Percentiles rank a stretch among this genome's conserved stretches.
These are phyloP conservation scores for Tipula helvola DNA, from an alignment of 2,888 invertebrate genomes.

Conservation along the genomic window DNA sequence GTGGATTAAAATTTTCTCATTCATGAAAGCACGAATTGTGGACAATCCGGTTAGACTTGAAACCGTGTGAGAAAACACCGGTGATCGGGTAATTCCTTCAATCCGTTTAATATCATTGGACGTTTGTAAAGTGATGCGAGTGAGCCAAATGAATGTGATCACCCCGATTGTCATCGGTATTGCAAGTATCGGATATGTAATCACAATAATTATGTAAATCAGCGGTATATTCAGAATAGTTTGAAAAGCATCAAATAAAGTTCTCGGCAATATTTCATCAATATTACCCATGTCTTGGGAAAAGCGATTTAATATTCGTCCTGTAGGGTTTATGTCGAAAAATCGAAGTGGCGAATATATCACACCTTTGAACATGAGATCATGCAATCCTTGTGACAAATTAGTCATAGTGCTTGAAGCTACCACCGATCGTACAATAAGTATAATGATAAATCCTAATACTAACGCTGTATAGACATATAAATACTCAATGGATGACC, in stretches of 20 bases:
- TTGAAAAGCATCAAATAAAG: conserved; percentile 51
- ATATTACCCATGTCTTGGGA: conserved; percentile 76
- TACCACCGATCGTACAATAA: conserved; percentile 43
- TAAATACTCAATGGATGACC: neutral
- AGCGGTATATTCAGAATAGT: conserved; percentile 38
- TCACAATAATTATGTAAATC: conserved; percentile 47
- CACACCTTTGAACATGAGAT: conserved; percentile 49
- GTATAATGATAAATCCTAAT: neutral
- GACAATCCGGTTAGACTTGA: conserved; percentile 61
- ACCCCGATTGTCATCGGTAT: conserved; percentile 44
- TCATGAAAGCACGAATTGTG: conserved; percentile 61
- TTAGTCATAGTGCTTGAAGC: neutral
- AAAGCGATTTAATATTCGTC: conserved; percentile 64
- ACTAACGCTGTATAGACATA: neutral
- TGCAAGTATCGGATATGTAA: conserved; percentile 46
- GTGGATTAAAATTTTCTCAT: conserved; percentile 46
- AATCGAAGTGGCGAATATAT: conserved; percentile 46
- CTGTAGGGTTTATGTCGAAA: conserved; percentile 74
- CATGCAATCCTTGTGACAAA: conserved; percentile 51
- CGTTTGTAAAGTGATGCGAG: conserved; percentile 50
- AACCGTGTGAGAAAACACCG: conserved; percentile 65
- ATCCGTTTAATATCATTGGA: conserved; percentile 55
- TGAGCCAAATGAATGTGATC: conserved; percentile 43
- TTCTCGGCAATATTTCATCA: conserved; percentile 62
- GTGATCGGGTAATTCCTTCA: conserved; percentile 57